Evolutionary conservation across 2,113 vertebrate species (phyloP).

Genomic region (Orcinus orca): DNA sequence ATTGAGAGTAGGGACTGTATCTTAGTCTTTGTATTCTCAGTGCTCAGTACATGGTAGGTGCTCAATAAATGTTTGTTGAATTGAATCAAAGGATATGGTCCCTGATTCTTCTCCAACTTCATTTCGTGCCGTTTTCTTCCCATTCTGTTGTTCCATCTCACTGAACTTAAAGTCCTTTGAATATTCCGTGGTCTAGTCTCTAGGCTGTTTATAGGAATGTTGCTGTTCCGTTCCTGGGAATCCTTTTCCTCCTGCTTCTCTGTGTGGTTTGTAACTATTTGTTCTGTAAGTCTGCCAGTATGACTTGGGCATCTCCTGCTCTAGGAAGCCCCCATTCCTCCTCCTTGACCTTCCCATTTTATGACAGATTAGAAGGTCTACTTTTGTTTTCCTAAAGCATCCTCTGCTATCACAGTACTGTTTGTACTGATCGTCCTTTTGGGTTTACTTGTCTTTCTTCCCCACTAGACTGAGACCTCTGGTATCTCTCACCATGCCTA

Average conservation of each 20-base stretch:
- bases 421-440: neutral
- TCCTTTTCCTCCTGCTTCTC: neutral
- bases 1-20: neutral
- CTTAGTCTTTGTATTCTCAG: neutral
- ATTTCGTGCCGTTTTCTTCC: neutral
- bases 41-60: neutral
- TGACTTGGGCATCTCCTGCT: neutral
- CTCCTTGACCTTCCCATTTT: neutral
- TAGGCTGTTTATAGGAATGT: neutral
- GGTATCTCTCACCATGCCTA: neutral
- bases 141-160: neutral
- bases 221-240: neutral
- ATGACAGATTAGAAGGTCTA: neutral
- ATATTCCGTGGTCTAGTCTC: neutral
- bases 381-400: neutral
- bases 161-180: neutral
- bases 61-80: neutral
- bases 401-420: neutral
- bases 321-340: neutral
- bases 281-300: neutral
- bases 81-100: neutral
- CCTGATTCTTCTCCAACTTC: neutral
- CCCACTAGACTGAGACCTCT: neutral
- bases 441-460: neutral
- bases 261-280: neutral